A percentile compares a stretch with the other conserved stretches of the same genome.
These are phyloP conservation scores for Acrocephalus kingi DNA, from an alignment of 2,113 vertebrate genomes.

Conservation along the genomic window DNA sequence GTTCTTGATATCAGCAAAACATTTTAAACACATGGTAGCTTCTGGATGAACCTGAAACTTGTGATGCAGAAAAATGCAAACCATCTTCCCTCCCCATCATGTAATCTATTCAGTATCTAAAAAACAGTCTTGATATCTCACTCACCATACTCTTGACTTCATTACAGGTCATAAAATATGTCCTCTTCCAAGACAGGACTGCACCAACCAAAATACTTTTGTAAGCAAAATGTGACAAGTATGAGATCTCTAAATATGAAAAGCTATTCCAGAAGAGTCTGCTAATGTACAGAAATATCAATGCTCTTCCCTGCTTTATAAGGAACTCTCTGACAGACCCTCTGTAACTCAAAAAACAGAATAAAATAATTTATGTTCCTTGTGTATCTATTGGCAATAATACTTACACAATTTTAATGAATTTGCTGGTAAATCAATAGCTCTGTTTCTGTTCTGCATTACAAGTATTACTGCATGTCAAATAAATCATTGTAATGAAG, in stretches of 20 bases:
- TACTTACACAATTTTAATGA: constrained; percentile 66
- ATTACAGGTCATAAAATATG: neutral
- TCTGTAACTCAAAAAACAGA: constrained; percentile 3
- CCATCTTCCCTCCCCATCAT: neutral
- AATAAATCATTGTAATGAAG: constrained; percentile 73
- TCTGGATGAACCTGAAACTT: neutral
- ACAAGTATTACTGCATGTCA: constrained; percentile 61
- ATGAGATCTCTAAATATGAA: neutral
- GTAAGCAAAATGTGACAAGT: neutral
- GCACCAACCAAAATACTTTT: neutral
- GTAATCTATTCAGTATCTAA: neutral
- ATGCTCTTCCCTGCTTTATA: constrained; percentile 18
- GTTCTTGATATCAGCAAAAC: neutral
- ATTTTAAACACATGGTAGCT: neutral
- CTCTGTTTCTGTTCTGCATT: constrained; percentile 73
- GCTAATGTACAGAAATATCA: neutral
- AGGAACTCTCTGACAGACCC: neutral
- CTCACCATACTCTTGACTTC: neutral
- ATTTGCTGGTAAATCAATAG: constrained; percentile 65
- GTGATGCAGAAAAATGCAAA: neutral
- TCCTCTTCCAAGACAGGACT: neutral
- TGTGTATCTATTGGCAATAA: constrained; percentile 68
- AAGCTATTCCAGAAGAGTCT: constrained; percentile 4
- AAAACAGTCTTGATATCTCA: neutral
- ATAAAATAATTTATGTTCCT: constrained; percentile 62